phyloP scores from a whole-genome alignment of 1,140 invertebrate species.

The Leptinotarsa undecemlineata region DNA sequence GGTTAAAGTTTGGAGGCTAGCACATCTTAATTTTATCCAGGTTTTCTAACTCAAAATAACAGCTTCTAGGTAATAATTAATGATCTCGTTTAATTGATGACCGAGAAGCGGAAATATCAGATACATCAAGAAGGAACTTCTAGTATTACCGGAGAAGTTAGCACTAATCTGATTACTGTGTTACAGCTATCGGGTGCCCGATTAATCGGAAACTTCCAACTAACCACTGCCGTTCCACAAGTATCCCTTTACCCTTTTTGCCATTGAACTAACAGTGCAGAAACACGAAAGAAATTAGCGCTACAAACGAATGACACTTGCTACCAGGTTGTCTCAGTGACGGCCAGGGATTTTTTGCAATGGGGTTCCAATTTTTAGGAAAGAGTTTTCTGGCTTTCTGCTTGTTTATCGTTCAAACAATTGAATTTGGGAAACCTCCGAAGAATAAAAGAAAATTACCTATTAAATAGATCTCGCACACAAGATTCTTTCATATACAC shows the following conservation, averaged over 20 bases:
- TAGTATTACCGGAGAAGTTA: conserved; percentile 34
- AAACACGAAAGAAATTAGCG: conserved; percentile 13
- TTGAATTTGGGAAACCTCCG: too few species aligned
- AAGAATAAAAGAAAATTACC: too few species aligned
- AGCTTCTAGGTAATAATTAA: conserved; percentile 1
- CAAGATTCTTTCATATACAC: too few species aligned
- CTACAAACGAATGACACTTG: conserved; percentile 16
- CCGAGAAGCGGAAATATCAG: neutral
- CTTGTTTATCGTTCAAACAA: too few species aligned
- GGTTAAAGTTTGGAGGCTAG: too few species aligned
- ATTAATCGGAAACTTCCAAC: conserved; percentile 35
- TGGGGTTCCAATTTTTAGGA: too few species aligned
- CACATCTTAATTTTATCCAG: too few species aligned
- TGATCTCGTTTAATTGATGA: neutral
- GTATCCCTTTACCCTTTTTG: neutral
- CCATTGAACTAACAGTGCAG: neutral
- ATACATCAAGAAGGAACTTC: conserved; percentile 16
- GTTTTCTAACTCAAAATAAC: neutral
- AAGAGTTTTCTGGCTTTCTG: too few species aligned
- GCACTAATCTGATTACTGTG: conserved; percentile 37
- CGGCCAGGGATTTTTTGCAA: too few species aligned
- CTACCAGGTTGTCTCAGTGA: neutral
- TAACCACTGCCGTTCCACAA: conserved; percentile 2
- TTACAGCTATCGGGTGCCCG: conserved; percentile 35
- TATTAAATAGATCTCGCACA: too few species aligned